Base-by-base conservation (phyloP, 1,140 invertebrate species). In the Potamilus streckersoni region DNA sequence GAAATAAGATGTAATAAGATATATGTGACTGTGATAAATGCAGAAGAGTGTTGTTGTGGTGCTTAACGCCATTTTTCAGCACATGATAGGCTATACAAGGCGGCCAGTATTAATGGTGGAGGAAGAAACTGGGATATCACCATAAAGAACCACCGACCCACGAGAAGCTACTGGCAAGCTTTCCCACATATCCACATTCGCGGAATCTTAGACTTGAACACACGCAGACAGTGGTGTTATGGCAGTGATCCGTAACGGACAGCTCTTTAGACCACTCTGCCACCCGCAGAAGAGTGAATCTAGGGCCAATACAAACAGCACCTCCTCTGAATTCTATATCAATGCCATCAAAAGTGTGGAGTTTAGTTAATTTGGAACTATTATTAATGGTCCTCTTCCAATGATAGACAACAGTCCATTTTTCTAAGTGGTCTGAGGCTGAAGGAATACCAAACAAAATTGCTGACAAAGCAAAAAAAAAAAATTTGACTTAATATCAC, bases 311-410 rank as follows among this genome's bases (percentile, higher is more conserved):
- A 68, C 31, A 68, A 27, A 3, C 66, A 68, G 66, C 66, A 17
- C 66, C 66, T 49, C 66, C 66, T 17, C 38, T 68, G 31, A 68
- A 68, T 55, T 27, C 66, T n/a, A 68, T 56, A 17, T 1, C 20
- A 17, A 56, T 68, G 15, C 66, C 66, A 68, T 49, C 16, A 4
- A 68, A 68, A 49, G 66, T 68, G 20, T 68, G 23, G 66, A 68
- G 66, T 56, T 49, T 68, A 49, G 38, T 68, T 27, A 31, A 2
- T 31, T 31, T 31, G 66, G 66, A 68, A 49, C 11, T 27, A 56
- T 56, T 49, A 68, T 68, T 19, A 68, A 49, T 14, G 66, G 66
- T 68, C 66, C 66, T 49, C n/a, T 68, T 14, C 27, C 31, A 49
- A 68, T 27, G 16, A 38, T 15, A 14, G 27, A 38, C n/a, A 31